Conservation (phyloP, 1,140 invertebrate species). For the Centruroides sculpturatus region DNA sequence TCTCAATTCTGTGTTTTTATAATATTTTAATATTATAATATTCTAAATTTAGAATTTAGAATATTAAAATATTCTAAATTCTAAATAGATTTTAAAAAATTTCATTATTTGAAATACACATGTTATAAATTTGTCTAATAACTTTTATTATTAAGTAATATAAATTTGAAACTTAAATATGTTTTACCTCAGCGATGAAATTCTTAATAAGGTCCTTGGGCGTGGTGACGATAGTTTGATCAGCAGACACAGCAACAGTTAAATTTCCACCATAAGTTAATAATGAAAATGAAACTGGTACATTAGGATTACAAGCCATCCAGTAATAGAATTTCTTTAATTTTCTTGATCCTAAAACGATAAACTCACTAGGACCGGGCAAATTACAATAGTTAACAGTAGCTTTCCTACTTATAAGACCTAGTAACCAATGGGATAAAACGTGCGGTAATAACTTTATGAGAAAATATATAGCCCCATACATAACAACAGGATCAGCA, state of each 20-base stretch:
- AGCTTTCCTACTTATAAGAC: conserved; percentile 20
- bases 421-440: conserved; percentile 20
- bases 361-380: conserved; percentile 33
- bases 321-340: conserved; percentile 35
- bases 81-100: too few species aligned
- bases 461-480: conserved; percentile 32
- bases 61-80: too few species aligned
- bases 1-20: too few species aligned
- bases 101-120: too few species aligned
- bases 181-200: conserved; percentile 25
- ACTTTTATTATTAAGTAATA: too few species aligned
- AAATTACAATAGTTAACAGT: conserved; percentile 34
- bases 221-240: conserved; percentile 30
- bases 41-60: too few species aligned
- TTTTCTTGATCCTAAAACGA: conserved; percentile 29
- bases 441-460: conserved; percentile 24
- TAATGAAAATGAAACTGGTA: conserved; percentile 36
- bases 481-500: conserved; percentile 37
- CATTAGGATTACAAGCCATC: conserved; percentile 31
- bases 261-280: conserved; percentile 39
- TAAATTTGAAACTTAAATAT: too few species aligned
- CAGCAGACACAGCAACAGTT: conserved; percentile 35
- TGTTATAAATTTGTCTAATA: too few species aligned
- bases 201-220: conserved; percentile 26
- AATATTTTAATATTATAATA: too few species aligned